phyloP scores from a whole-genome alignment of 2,888 invertebrate genomes.

The Trissoscelio sp. region DNA sequence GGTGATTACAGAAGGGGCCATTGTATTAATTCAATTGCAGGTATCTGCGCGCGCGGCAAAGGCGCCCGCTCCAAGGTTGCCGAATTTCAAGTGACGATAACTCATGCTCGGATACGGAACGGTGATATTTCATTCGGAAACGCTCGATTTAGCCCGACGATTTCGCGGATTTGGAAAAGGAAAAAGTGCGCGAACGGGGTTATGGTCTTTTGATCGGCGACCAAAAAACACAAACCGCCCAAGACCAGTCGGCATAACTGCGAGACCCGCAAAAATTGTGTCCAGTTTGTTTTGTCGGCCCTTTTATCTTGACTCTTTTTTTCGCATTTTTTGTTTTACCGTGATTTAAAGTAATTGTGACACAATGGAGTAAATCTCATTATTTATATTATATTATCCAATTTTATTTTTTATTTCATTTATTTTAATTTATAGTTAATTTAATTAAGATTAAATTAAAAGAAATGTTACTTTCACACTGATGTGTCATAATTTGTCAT shows the following conservation, averaged over 20 bases:
- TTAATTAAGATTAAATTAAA: too few species aligned
- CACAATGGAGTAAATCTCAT: too few species aligned
- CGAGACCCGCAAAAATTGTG: conserved; percentile 8
- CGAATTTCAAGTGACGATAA: conserved; percentile 68
- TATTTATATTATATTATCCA: too few species aligned
- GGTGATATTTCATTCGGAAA: conserved; percentile 63
- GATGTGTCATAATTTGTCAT: too few species aligned
- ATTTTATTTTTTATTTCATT: too few species aligned
- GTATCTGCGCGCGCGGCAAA: conserved; percentile 70
- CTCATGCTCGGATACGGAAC: conserved; percentile 64
- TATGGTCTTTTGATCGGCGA: conserved; percentile 42
- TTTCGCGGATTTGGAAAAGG: conserved; percentile 56
- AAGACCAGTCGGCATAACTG: conserved; percentile 18
- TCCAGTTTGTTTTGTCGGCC: conserved; percentile 3
- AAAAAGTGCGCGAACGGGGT: conserved; percentile 25
- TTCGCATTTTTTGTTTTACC: neutral
- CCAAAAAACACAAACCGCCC: conserved; percentile 23
- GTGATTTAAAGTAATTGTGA: neutral
- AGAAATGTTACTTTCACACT: too few species aligned
- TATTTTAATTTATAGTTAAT: too few species aligned
- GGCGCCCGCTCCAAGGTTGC: conserved; percentile 61
- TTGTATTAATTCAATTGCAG: conserved; percentile 75
- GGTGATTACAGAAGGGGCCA: too few species aligned
- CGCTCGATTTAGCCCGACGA: conserved; percentile 64
- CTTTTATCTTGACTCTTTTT: neutral